These are phyloP conservation scores for Tokudaia muenninki DNA, from an alignment of 2,797 vertebrate genomes.

Conservation along the genomic window DNA sequence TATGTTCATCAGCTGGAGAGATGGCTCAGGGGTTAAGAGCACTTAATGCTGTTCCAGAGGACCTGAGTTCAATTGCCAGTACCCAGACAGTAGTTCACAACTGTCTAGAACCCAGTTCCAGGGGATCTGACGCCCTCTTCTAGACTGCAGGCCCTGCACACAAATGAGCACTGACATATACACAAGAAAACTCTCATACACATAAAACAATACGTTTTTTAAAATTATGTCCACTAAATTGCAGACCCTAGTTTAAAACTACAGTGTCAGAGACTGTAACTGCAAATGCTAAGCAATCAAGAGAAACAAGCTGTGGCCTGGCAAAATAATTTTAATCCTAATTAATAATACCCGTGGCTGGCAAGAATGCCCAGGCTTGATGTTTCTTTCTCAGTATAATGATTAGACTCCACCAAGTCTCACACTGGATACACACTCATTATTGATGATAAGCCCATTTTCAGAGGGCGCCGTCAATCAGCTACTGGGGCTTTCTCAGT, in stretches of 20 bases:
- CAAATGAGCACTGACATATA: background rate
- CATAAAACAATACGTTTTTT: background rate
- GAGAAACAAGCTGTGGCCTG: background rate
- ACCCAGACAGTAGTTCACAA: background rate
- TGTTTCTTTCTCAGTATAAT: slow-evolving; percentile 45
- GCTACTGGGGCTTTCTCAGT: background rate
- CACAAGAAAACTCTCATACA: background rate
- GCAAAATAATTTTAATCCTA: background rate
- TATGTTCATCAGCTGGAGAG: background rate
- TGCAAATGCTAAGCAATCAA: background rate
- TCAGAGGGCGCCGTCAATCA: background rate
- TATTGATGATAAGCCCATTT: background rate
- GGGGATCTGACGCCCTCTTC: background rate
- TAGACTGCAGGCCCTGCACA: background rate
- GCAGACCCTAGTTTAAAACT: slow-evolving; percentile 42
- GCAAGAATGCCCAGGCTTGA: background rate
- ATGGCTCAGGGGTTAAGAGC: background rate
- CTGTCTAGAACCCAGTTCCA: background rate
- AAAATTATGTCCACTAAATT: slow-evolving; percentile 39
- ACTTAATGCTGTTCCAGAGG: background rate
- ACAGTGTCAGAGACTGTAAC: background rate
- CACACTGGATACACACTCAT: background rate
- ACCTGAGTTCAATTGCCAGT: background rate
- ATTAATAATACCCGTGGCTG: background rate
- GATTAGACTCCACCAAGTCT: background rate